Percentiles rank a stretch among this genome's conserved stretches.
These are phyloP conservation scores for Leptothorax acervorum DNA, from an alignment of 2,888 invertebrate species.

Conservation along the genomic window DNA sequence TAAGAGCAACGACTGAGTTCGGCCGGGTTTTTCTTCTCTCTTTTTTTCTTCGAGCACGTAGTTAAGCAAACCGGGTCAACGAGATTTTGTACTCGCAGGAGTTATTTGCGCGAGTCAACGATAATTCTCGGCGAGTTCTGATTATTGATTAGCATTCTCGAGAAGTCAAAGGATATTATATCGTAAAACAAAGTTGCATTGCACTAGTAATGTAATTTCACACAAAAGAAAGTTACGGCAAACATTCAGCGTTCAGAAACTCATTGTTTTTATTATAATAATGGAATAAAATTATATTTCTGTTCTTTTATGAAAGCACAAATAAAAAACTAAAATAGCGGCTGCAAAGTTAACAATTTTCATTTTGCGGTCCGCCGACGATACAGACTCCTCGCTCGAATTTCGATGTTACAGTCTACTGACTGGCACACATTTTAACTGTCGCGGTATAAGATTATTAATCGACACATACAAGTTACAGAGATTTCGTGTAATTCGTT, in stretches of 20 bases:
- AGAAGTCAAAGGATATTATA: background rate
- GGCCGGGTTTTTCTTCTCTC: background rate
- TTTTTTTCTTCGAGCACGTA: constrained; percentile 12
- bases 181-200: background rate
- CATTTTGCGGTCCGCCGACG: background rate
- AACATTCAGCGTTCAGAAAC: background rate
- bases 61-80: constrained; percentile 43
- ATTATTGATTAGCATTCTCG: constrained; percentile 32
- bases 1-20: constrained; percentile 31
- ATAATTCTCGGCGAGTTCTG: constrained; percentile 18
- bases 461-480: background rate
- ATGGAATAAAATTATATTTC: background rate
- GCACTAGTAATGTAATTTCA: background rate
- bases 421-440: background rate
- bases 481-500: too few species aligned
- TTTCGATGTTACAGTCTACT: background rate
- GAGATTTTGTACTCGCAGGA: constrained; percentile 45
- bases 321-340: background rate
- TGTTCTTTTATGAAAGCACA: background rate
- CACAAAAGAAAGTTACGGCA: background rate
- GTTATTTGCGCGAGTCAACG: constrained; percentile 27
- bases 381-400: background rate
- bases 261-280: background rate
- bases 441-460: background rate
- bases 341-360: background rate